Percentiles rank a stretch among this genome's conserved stretches.
Evolutionary conservation across 2,888 invertebrate species (phyloP).

Genomic region (Penaeus monodon): DNA sequence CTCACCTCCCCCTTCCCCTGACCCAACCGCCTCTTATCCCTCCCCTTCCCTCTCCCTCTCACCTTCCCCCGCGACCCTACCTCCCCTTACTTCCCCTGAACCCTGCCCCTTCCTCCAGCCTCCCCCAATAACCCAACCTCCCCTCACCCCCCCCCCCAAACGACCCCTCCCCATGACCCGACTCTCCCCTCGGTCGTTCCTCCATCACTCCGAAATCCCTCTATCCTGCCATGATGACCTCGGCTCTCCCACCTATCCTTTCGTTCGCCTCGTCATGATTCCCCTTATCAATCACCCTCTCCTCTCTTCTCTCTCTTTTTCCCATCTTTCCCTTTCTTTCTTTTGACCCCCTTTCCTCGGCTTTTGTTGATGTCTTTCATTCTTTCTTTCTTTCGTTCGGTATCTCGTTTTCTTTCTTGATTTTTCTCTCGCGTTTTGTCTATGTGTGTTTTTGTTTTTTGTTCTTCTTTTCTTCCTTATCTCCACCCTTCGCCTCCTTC

Average conservation of each 20-base stretch:
- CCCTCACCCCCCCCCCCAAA: too few relatives aligned
- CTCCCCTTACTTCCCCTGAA: not conserved
- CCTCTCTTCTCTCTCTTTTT: not conserved
- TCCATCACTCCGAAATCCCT: too few relatives aligned
- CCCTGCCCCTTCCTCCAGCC: not conserved
- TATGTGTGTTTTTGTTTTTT: not conserved
- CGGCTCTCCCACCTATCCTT: too few relatives aligned
- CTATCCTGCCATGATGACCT: too few relatives aligned
- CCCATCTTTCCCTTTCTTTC: not conserved
- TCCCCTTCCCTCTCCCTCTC: too few relatives aligned
- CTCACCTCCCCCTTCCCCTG: not conserved
- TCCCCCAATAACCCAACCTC: too few relatives aligned
- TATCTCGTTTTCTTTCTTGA: not conserved
- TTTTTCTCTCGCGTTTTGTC: not conserved
- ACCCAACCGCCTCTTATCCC: not conserved
- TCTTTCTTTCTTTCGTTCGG: not conserved
- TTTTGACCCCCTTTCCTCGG: not conserved
- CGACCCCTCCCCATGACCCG: too few relatives aligned
- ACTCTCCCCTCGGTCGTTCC: too few relatives aligned
- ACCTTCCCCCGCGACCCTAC: too few relatives aligned
- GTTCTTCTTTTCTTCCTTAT: not conserved
- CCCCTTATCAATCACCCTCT: too few relatives aligned
- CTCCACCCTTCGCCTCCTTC: not conserved
- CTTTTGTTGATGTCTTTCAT: not conserved
- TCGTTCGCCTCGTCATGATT: too few relatives aligned